Conservation (phyloP, 2,888 invertebrate species). For the Caenorhabditis doughertyi region DNA sequence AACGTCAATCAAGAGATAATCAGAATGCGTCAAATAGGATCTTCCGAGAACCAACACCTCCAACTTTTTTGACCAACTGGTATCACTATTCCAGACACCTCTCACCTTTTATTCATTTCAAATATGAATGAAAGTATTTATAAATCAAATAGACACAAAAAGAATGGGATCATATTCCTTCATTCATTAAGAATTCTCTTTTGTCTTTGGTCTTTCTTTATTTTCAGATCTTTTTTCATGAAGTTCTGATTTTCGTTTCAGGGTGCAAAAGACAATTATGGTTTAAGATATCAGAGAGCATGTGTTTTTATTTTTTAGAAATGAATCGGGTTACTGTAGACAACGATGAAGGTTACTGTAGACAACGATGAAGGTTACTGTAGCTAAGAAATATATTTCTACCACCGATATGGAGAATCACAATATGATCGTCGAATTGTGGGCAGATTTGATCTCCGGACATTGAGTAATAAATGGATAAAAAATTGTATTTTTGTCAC, state of each 20-base stretch:
- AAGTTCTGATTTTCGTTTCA: not conserved
- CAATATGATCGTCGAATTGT: too few relatives aligned
- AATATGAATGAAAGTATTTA: not conserved
- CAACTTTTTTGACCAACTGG: not conserved
- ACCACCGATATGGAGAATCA: too few relatives aligned
- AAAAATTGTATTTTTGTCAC: not conserved
- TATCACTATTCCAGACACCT: not conserved
- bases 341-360: too few relatives aligned
- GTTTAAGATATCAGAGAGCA: too few relatives aligned
- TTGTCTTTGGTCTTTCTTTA: not conserved
- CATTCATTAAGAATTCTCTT: too few relatives aligned
- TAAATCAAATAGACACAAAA: not conserved
- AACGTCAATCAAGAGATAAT: not conserved
- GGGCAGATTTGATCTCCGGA: too few relatives aligned
- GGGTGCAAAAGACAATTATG: too few relatives aligned
- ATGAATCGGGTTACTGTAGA: too few relatives aligned
- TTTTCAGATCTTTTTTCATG: not conserved
- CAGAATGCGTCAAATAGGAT: not conserved
- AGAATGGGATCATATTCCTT: not conserved
- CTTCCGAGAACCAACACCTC: not conserved
- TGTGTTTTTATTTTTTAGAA: too few relatives aligned
- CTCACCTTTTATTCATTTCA: not conserved
- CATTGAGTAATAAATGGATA: not conserved
- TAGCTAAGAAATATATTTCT: too few relatives aligned
- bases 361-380: too few relatives aligned